phyloP scores from a whole-genome alignment of 2,113 vertebrate species.

The Pterocles orientalis region DNA sequence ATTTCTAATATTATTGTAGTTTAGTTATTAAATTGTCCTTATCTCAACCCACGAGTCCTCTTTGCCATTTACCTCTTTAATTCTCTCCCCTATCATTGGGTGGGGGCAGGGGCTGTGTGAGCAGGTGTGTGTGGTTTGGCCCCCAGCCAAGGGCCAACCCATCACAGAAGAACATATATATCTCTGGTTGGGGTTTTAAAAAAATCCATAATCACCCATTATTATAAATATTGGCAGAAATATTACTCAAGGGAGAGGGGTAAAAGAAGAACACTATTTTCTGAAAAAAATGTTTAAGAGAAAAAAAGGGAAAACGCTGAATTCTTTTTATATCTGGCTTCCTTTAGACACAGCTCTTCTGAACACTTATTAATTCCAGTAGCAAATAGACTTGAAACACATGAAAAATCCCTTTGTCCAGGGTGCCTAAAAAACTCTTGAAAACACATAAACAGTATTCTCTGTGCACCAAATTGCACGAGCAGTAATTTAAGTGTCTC shows the following conservation, averaged over 20 bases:
- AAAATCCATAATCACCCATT: background rate
- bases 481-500: background rate
- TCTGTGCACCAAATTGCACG: background rate
- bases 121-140: no score
- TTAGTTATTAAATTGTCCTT: no score
- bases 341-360: background rate
- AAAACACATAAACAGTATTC: background rate
- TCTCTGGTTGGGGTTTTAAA: background rate
- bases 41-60: no score
- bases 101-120: no score
- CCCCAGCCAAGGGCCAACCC: no score
- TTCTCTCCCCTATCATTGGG: no score
- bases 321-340: background rate
- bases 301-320: background rate
- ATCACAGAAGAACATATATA: background rate
- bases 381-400: background rate
- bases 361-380: background rate
- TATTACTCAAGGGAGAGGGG: background rate
- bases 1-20: no score
- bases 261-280: background rate
- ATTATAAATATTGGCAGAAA: background rate
- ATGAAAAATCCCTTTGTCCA: background rate
- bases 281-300: background rate
- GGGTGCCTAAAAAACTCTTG: background rate
- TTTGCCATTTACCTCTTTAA: no score